phyloP scores from a whole-genome alignment of 2,113 vertebrate genomes.

The Phodopus roborovskii region DNA sequence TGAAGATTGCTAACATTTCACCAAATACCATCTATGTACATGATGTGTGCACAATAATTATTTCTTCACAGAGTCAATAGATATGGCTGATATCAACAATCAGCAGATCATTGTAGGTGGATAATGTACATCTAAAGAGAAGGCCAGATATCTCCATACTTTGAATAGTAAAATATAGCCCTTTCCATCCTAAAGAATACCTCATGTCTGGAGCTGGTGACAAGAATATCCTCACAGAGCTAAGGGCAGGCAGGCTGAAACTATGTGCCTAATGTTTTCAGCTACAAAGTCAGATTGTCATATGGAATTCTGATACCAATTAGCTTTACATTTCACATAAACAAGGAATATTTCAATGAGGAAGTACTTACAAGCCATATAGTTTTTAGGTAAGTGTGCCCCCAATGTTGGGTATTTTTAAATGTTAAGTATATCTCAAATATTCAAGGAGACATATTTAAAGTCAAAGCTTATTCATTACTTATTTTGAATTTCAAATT shows the following conservation, averaged over 20 bases:
- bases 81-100: conserved; percentile 53
- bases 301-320: neutral
- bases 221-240: neutral
- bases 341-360: neutral
- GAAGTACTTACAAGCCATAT: neutral
- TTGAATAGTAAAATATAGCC: conserved; percentile 22
- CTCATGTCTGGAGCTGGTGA: neutral
- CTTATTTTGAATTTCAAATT: conserved; percentile 41
- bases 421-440: neutral
- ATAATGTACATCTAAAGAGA: conserved; percentile 25
- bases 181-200: conserved; percentile 29
- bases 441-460: neutral
- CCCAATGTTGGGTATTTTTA: neutral
- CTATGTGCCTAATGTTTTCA: neutral
- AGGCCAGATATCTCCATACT: conserved; percentile 20
- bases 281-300: neutral
- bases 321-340: conserved; percentile 43
- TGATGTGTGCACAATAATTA: conserved; percentile 50
- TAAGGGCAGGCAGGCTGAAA: neutral
- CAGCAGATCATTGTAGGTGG: neutral
- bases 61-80: conserved; percentile 53
- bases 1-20: conserved; percentile 22
- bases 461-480: neutral
- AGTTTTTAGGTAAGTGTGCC: neutral
- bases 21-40: conserved; percentile 24